Conservation (phyloP, 2,797 vertebrate species). For the Garrulus glandarius region DNA sequence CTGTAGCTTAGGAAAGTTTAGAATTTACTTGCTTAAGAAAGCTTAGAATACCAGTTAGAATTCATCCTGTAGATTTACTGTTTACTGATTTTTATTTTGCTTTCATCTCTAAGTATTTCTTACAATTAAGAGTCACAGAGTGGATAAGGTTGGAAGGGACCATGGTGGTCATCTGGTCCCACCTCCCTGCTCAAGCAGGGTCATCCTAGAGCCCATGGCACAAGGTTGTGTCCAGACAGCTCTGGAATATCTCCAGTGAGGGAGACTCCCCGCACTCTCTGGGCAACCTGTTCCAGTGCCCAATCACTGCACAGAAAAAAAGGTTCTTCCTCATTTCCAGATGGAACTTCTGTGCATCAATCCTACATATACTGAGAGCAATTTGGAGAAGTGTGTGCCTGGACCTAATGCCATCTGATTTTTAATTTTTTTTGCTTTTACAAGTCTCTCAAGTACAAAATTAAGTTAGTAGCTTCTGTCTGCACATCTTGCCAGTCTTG, state of each 20-base stretch:
- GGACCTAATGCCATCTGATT: background rate
- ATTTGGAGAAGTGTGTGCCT: background rate
- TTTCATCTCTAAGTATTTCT: background rate
- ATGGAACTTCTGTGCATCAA: background rate
- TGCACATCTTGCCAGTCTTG: background rate
- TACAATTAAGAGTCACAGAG: background rate
- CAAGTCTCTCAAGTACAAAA: background rate
- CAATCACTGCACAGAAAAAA: fast-evolving
- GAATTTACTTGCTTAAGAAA: background rate
- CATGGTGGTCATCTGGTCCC: background rate
- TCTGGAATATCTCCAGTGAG: background rate
- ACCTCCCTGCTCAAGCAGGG: background rate
- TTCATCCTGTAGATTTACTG: background rate
- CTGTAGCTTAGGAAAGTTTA: background rate
- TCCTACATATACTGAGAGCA: background rate
- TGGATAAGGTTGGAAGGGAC: background rate
- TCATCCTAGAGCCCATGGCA: background rate
- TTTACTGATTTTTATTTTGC: background rate
- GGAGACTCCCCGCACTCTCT: background rate
- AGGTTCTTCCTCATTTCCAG: background rate
- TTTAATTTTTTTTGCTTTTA: background rate
- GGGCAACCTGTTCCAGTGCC: background rate
- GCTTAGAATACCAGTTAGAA: background rate
- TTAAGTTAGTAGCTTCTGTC: background rate
- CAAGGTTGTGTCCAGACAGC: background rate